These are phyloP conservation scores for Harpalus rufipes DNA, from an alignment of 2,888 invertebrate genomes.

Conservation along the genomic window DNA sequence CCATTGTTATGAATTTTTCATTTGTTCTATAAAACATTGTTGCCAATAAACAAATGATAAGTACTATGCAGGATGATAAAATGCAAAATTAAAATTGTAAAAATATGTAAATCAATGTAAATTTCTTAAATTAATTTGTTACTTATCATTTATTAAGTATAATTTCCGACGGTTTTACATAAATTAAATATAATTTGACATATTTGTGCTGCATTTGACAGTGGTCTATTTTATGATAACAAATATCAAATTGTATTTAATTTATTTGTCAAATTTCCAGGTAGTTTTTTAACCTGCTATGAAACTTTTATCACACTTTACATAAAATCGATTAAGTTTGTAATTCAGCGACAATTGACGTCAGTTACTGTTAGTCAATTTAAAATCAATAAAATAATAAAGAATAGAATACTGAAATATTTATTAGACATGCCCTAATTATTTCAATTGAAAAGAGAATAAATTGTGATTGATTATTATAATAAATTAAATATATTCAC, in stretches of 20 bases:
- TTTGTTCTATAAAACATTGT: conserved; percentile 10
- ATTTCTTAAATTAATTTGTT: conserved; percentile 14
- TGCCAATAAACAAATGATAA: conserved; percentile 58
- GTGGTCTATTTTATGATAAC: conserved; percentile 8
- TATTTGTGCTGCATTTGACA: conserved; percentile 24
- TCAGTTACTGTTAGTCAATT: too few relatives aligned
- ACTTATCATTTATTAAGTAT: conserved; percentile 43
- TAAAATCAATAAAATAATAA: too few relatives aligned
- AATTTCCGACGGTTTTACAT: conserved; percentile 5
- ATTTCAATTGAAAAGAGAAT: too few relatives aligned
- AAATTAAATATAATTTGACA: conserved; percentile 24
- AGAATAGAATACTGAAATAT: too few relatives aligned
- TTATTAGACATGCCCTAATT: too few relatives aligned
- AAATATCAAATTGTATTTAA: conserved; percentile 20
- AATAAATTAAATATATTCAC: too few relatives aligned
- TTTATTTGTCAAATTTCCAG: conserved; percentile 42
- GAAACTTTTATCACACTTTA: conserved; percentile 47
- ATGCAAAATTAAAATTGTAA: conserved; percentile 11
- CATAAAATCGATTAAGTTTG: background rate
- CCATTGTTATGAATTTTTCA: background rate
- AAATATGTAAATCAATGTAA: background rate
- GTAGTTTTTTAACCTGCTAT: conserved; percentile 62
- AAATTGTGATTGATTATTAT: too few relatives aligned
- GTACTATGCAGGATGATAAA: conserved; percentile 64
- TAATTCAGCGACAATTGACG: too few relatives aligned